phyloP scores from a whole-genome alignment of 2,113 vertebrate genomes.

The Hemibagrus wyckioides region DNA sequence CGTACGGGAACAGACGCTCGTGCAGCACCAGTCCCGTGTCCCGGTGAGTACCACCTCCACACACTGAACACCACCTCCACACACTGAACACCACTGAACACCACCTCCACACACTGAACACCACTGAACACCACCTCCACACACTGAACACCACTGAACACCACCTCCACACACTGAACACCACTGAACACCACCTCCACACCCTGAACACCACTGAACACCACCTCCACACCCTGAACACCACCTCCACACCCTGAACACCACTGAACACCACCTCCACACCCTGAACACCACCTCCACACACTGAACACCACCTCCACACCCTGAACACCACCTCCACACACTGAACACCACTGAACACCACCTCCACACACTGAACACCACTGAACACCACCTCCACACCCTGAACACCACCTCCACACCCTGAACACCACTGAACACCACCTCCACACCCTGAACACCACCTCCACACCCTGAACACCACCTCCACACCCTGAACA shows the following conservation, averaged over 20 bases:
- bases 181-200: not conserved
- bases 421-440: too few relatives aligned
- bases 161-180: not conserved
- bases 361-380: not conserved
- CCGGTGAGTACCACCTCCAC: constrained; percentile 75
- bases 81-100: not conserved
- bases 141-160: not conserved
- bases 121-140: not conserved
- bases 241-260: too few relatives aligned
- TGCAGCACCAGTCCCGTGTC: constrained; percentile 90
- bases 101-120: not conserved
- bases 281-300: too few relatives aligned
- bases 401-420: not conserved
- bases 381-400: not conserved
- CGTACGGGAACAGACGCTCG: constrained; percentile 86
- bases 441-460: too few relatives aligned
- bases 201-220: not conserved
- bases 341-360: not conserved
- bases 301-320: too few relatives aligned
- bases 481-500: too few relatives aligned
- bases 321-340: too few relatives aligned
- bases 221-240: not conserved
- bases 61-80: not conserved
- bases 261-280: not conserved
- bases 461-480: too few relatives aligned